A percentile compares a stretch with the other conserved stretches of the same genome.
Conservation (phyloP, 1,140 invertebrate species). For the Protaetia brevitarsis region DNA sequence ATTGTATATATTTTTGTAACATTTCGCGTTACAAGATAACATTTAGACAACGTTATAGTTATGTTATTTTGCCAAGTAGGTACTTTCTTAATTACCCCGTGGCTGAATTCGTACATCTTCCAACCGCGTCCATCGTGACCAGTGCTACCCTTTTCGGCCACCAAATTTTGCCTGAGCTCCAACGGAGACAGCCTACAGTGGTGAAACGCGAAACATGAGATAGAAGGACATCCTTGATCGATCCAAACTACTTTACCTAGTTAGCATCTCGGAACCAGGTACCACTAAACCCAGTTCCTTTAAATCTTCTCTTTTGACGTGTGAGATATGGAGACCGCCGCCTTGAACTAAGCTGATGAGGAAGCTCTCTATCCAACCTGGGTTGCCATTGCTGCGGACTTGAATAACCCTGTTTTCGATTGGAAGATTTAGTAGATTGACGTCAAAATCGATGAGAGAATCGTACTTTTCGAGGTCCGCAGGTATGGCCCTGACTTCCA, state of each 20-base stretch:
- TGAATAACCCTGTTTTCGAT: conserved; percentile 61
- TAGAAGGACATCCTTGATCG: neutral
- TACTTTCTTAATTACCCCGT: conserved; percentile 30
- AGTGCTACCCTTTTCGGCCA: neutral
- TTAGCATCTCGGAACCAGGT: conserved; percentile 47
- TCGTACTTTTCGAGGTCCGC: conserved; percentile 59
- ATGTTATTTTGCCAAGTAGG: too few relatives aligned
- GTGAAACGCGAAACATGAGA: conserved; percentile 19
- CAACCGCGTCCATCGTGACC: conserved; percentile 23
- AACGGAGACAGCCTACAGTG: conserved; percentile 29
- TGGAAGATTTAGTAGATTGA: too few relatives aligned
- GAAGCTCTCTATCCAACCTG: conserved; percentile 65
- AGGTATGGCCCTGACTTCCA: conserved; percentile 58
- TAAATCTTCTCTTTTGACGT: conserved; percentile 43
- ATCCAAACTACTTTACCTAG: too few relatives aligned
- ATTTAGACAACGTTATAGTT: too few relatives aligned
- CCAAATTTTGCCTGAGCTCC: conserved; percentile 31
- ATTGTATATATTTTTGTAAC: too few relatives aligned
- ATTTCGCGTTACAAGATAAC: too few relatives aligned
- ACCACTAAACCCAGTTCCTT: conserved; percentile 48
- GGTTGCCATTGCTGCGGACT: conserved; percentile 57
- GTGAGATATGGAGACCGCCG: conserved; percentile 49
- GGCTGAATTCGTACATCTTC: conserved; percentile 41
- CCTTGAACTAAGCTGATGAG: conserved; percentile 57
- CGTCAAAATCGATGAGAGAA: neutral